These are phyloP conservation scores for Anticlea derivata DNA, from an alignment of 2,888 invertebrate genomes.

Conservation along the genomic window DNA sequence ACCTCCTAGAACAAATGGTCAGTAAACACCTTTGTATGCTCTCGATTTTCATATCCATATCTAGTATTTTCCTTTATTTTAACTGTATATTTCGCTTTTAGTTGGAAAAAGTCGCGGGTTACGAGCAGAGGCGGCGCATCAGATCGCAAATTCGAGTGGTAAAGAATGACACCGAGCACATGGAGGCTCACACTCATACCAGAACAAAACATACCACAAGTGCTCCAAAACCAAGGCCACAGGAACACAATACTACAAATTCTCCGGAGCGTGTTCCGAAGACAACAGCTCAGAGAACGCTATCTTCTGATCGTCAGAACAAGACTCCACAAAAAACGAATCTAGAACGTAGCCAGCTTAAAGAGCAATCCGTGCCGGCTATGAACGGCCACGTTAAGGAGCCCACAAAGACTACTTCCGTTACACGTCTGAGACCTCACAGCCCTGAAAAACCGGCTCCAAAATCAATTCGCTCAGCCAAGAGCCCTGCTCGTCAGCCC, in stretches of 20 bases:
- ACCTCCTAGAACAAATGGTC: slow-evolving; percentile 88
- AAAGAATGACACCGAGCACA: slow-evolving; percentile 83
- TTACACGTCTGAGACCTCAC: slow-evolving; percentile 48
- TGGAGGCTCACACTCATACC: slow-evolving; percentile 45
- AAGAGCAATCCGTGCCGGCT: slow-evolving; percentile 40
- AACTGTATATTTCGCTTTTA: slow-evolving; percentile 63
- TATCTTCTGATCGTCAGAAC: slow-evolving; percentile 54
- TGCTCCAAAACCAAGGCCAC: slow-evolving; percentile 48
- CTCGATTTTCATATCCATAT: slow-evolving; percentile 37
- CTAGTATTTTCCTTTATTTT: slow-evolving; percentile 37
- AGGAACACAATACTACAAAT: slow-evolving; percentile 48
- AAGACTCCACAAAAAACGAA: slow-evolving; percentile 43
- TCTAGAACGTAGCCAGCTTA: slow-evolving; percentile 42
- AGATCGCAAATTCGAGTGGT: slow-evolving; percentile 90
- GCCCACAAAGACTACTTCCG: slow-evolving; percentile 39
- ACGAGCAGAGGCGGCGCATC: slow-evolving; percentile 90
- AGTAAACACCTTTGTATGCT: slow-evolving; percentile 58
- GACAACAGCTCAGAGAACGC: slow-evolving; percentile 42
- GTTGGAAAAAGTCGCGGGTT: slow-evolving; percentile 90
- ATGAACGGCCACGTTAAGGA: slow-evolving; percentile 61
- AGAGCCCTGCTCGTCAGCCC: slow-evolving; percentile 58
- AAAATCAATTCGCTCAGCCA: slow-evolving; percentile 46
- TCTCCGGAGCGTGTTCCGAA: slow-evolving; percentile 52
- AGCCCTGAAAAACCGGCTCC: slow-evolving; percentile 61
- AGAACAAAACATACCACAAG: slow-evolving; percentile 52